Evolutionary conservation across 2,888 invertebrate species (phyloP), one percentile per base, ranked within the genome.

Genomic region (Platerodrilus igneus): DNA sequence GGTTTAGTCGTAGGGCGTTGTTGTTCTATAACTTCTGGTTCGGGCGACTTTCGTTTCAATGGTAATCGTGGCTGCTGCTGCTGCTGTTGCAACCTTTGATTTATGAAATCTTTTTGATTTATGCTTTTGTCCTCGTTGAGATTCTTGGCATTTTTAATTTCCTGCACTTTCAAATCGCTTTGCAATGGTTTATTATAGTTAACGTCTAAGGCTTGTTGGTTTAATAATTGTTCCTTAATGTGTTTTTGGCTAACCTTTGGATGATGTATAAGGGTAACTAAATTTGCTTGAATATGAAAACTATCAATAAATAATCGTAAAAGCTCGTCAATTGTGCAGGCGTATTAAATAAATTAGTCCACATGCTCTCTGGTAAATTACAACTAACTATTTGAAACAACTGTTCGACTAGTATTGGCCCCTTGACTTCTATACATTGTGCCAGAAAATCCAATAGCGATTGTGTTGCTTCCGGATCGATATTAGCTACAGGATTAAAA

Each of bases 261-360:
- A 63, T 81, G 78, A 63, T 81, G 83, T 56, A 89, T 77, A 51
- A 91, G 70, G 39, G 88, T 88, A 57, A 92, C 90, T 67, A 92
- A 78, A 73, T 94, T 93, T 35, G 90, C 81, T 64, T 94, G 92
- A 46, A 95, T 90, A 65, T 90, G 88, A 70, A 94, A 94, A 57
- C 89, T 83, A 66, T 93, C 89, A n/a, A 92, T 86, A 65, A 94
- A 92, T 71, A 95, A 80, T 66, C 90, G 86, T 35, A 95, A 64
- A 95, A 94, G 29, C 92, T 91, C 31, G 84, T 82, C 52, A 95
- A 73, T 69, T 95, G 94, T 38, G 85, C 84, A 0, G 90, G 83
- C 2, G 89, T 92, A 64, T 92, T 92, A 59, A 94, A 93, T 72
- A 93, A 83, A 59, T 83, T 83, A 57, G 83, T 78, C 84, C 87